Conservation (phyloP, 2,888 invertebrate genomes). For the Sphaerophoria rueppellii region DNA sequence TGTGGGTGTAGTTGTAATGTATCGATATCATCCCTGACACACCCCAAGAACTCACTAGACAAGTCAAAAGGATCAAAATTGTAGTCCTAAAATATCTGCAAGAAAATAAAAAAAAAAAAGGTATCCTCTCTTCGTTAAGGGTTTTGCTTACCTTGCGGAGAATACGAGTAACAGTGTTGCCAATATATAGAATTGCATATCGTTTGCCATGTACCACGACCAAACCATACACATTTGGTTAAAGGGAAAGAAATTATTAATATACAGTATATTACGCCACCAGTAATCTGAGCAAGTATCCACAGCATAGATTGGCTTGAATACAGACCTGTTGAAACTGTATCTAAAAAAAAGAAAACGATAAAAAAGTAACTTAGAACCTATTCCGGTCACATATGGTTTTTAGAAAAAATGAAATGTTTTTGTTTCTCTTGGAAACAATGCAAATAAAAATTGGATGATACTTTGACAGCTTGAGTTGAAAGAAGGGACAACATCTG, state of each 20-base stretch:
- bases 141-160: conserved; percentile 86
- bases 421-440: neutral
- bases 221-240: conserved; percentile 91
- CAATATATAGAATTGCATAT: conserved; percentile 90
- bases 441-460: neutral
- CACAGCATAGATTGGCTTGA: conserved; percentile 88
- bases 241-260: conserved; percentile 90
- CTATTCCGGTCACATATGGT: conserved; percentile 17
- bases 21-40: conserved; percentile 89
- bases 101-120: conserved; percentile 41
- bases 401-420: neutral
- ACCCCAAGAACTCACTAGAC: conserved; percentile 89
- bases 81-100: conserved; percentile 86
- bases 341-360: conserved; percentile 82
- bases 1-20: conserved; percentile 88
- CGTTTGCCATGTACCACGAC: conserved; percentile 93
- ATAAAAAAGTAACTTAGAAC: neutral
- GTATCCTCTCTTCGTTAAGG: neutral
- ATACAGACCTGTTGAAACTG: conserved; percentile 88
- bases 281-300: conserved; percentile 90
- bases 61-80: conserved; percentile 84
- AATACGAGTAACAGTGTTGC: conserved; percentile 86
- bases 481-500: neutral
- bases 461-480: conserved; percentile 12
- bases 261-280: conserved; percentile 93